These are phyloP conservation scores for Rhincodon typus DNA, from an alignment of 2,797 vertebrate genomes.

Conservation along the genomic window DNA sequence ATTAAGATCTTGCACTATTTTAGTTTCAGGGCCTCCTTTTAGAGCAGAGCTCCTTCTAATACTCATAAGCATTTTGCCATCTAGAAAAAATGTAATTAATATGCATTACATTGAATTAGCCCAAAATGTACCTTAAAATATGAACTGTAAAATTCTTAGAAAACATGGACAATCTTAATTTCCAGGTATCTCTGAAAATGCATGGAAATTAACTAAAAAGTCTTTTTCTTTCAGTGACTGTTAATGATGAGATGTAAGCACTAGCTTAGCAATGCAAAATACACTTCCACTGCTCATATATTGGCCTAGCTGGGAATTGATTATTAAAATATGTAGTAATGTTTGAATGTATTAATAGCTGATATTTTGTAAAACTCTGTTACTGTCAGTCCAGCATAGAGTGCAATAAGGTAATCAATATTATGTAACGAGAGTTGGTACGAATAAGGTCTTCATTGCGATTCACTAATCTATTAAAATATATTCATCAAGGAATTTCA, in stretches of 20 bases:
- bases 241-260: not conserved
- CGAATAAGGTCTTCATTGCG: no score
- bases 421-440: no score
- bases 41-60: not conserved
- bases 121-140: not conserved
- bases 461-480: no score
- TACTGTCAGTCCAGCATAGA: no score
- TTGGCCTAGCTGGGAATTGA: no score
- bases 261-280: not conserved
- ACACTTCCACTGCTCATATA: not conserved
- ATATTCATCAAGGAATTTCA: no score
- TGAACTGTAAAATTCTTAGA: not conserved
- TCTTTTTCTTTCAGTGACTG: not conserved
- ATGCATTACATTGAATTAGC: not conserved
- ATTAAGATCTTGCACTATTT: not conserved
- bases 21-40: not conserved
- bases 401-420: no score
- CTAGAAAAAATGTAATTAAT: not conserved
- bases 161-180: not conserved
- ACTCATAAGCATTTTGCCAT: not conserved
- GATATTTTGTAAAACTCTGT: no score
- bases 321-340: no score
- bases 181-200: no score
- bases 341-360: no score
- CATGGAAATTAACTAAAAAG: no score